Conservation (phyloP, 2,888 invertebrate species). For the Megaustenia siamemsis region DNA sequence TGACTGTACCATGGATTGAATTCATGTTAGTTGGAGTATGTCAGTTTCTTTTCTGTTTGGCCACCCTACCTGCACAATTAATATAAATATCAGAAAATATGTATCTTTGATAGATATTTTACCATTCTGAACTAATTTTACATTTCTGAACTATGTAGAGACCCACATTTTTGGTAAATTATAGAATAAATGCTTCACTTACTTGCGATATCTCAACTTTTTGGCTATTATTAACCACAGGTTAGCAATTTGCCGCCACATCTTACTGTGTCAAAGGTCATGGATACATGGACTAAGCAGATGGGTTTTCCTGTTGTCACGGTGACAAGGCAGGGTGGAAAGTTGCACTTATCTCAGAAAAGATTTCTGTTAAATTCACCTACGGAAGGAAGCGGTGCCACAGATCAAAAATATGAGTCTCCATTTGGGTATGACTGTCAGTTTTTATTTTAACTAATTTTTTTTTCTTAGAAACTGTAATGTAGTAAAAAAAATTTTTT, state of each 20-base stretch:
- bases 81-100: too few relatives aligned
- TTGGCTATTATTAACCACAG: background rate
- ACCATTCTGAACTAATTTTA: too few relatives aligned
- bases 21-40: too few relatives aligned
- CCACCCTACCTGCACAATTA: too few relatives aligned
- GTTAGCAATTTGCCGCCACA: conserved; percentile 18
- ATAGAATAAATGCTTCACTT: too few relatives aligned
- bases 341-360: conserved; percentile 63
- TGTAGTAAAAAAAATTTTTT: too few relatives aligned
- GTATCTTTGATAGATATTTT: too few relatives aligned
- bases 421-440: conserved; percentile 38
- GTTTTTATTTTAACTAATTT: background rate
- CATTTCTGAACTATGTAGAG: too few relatives aligned
- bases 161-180: too few relatives aligned
- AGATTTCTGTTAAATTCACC: conserved; percentile 63
- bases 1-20: too few relatives aligned
- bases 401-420: conserved; percentile 22
- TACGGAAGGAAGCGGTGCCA: background rate
- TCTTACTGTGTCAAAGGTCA: conserved; percentile 70
- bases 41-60: too few relatives aligned
- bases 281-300: conserved; percentile 75
- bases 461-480: too few relatives aligned
- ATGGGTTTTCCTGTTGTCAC: conserved; percentile 77
- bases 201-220: background rate
- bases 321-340: conserved; percentile 65